Evolutionary conservation across 2,888 invertebrate species (phyloP), one percentile per base, ranked within the genome.

Genomic region (Cantharis rufa): DNA sequence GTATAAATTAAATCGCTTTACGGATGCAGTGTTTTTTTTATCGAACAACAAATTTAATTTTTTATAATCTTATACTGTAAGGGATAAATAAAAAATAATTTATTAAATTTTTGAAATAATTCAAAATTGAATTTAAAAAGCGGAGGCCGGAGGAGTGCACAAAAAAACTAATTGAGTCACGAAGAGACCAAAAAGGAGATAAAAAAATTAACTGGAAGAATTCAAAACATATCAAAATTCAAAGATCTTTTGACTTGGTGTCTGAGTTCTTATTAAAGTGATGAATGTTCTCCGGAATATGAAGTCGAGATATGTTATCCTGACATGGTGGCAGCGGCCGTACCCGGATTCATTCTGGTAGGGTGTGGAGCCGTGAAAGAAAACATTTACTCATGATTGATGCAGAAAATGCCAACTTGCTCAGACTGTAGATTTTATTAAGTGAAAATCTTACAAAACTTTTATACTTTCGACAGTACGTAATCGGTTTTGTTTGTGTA

Each of bases 271-370:
- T 74, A 74, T 77, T 77, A 77, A 77, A 74, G 71, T 77, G 77
- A 77, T 77, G 77, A 74, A 77, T 77, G 74, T 77, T 74, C 69
- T 68, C 71, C 70, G 71, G 71, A 77, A 77, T 77, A 77, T 77
- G 74, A 77, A 74, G 72, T 74, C 69, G 74, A 74, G 73, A 77
- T 77, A 74, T 71, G 77, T 74, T 74, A 74, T 76, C 77, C 71
- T 74, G 77, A 72, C 77, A 74, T 18, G 74, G 68, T 72, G 71
- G 27, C 24, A 48, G 71, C 16, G 74, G 68, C 76, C 69, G 27
- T 21, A 48, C 74, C 74, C 77, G 70, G 71, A 21, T 66, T 66
- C 64, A 66, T 66, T 66, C 72, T 76, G 64, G 64, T 70, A 72
- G 70, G 62, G 76, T 72, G 76, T 69, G 24, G 63, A 72, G 76